Conservation (phyloP, 2,888 invertebrate species). For the Mamestra brassicae region DNA sequence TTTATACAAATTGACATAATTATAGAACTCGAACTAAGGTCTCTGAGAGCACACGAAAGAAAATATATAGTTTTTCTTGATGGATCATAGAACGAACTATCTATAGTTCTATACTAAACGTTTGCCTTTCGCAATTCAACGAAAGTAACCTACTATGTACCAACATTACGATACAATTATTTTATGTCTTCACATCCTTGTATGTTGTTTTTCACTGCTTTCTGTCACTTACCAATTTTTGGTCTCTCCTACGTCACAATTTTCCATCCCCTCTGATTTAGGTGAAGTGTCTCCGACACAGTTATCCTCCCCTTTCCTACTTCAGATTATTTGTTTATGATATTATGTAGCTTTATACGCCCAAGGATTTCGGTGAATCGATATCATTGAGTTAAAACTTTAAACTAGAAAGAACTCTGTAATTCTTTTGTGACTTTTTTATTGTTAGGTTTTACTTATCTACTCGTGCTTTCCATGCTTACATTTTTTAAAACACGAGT, state of each 20-base stretch:
- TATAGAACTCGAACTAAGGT: too few relatives aligned
- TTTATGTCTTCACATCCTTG: background rate
- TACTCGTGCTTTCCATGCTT: background rate
- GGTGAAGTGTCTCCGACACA: slow-evolving; percentile 16
- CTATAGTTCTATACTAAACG: background rate
- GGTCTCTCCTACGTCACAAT: slow-evolving; percentile 7
- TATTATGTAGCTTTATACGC: slow-evolving; percentile 31
- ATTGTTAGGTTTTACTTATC: background rate
- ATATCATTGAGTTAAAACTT: slow-evolving; percentile 37
- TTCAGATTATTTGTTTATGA: slow-evolving; percentile 39
- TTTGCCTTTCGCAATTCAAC: background rate
- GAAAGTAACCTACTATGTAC: background rate
- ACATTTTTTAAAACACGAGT: background rate
- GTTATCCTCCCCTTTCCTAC: slow-evolving; percentile 14
- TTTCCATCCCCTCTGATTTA: slow-evolving; percentile 21
- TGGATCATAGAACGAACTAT: too few relatives aligned
- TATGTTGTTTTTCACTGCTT: slow-evolving; percentile 4
- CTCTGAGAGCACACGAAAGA: background rate
- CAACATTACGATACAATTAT: background rate
- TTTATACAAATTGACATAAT: too few relatives aligned
- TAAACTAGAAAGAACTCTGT: slow-evolving; percentile 18
- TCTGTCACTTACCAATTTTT: slow-evolving; percentile 10
- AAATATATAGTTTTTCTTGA: background rate
- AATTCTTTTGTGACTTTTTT: slow-evolving; percentile 3
- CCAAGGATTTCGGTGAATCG: slow-evolving; percentile 4